These are phyloP conservation scores for Saccopteryx leptura DNA, from an alignment of 2,113 vertebrate genomes.

Conservation along the genomic window DNA sequence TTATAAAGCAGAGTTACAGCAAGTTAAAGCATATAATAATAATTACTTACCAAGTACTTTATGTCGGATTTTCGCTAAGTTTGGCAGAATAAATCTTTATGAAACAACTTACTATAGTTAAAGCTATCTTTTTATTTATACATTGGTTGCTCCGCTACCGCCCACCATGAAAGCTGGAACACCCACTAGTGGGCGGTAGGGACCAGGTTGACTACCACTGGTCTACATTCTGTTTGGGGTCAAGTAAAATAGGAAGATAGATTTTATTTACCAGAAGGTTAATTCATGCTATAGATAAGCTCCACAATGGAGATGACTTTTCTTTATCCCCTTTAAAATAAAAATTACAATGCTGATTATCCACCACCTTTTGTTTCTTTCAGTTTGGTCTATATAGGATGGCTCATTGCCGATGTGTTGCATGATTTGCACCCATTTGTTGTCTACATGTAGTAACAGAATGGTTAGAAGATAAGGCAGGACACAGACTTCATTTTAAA, in stretches of 20 bases:
- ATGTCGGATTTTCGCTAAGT: too few relatives aligned
- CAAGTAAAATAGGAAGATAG: neutral
- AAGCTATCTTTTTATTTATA: too few relatives aligned
- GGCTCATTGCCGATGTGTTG: neutral
- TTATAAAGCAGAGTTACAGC: too few relatives aligned
- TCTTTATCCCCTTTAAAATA: constrained; percentile 41
- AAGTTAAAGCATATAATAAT: too few relatives aligned
- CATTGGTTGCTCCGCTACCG: too few relatives aligned
- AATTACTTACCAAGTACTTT: too few relatives aligned
- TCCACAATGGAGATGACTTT: neutral
- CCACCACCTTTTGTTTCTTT: neutral
- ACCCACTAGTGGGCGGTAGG: too few relatives aligned
- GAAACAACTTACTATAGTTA: too few relatives aligned
- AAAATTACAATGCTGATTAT: neutral
- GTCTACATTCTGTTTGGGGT: neutral
- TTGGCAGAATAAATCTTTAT: too few relatives aligned
- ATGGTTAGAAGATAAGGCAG: neutral
- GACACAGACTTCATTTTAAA: constrained; percentile 59
- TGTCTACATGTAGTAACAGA: neutral
- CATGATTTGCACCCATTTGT: constrained; percentile 27
- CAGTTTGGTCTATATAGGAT: neutral
- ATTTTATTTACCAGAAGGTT: constrained; percentile 57
- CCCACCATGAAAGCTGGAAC: too few relatives aligned
- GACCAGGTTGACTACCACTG: too few relatives aligned
- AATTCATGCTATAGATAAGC: constrained; percentile 45